Percentiles rank a stretch among this genome's conserved stretches.
Conservation (phyloP, 2,888 invertebrate genomes). For the Ophion ventricosus region DNA sequence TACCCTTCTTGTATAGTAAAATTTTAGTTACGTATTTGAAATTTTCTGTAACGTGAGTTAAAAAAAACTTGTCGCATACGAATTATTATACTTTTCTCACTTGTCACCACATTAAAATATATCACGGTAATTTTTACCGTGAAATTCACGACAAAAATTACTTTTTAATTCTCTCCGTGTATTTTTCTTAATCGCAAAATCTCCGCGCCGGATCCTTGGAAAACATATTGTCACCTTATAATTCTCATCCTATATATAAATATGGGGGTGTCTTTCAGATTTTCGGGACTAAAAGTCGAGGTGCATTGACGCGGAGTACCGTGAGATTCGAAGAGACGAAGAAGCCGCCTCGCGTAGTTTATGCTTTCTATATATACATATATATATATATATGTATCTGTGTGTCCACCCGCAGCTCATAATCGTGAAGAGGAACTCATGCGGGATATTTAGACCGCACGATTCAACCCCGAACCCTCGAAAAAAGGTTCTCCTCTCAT, state of each 20-base stretch:
- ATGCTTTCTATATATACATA: background rate
- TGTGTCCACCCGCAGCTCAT: constrained; percentile 63
- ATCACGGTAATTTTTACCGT: too few relatives aligned
- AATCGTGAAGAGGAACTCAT: constrained; percentile 60
- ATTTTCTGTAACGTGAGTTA: too few relatives aligned
- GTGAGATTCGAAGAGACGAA: constrained; percentile 54
- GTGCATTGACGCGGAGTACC: constrained; percentile 31
- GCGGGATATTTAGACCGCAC: constrained; percentile 67
- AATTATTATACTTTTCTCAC: too few relatives aligned
- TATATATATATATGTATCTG: background rate
- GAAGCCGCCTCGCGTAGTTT: too few relatives aligned
- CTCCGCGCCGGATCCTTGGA: too few relatives aligned
- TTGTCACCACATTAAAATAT: too few relatives aligned
- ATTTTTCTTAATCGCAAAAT: too few relatives aligned
- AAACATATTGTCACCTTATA: background rate
- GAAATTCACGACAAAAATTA: too few relatives aligned
- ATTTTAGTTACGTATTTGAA: too few relatives aligned
- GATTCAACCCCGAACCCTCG: constrained; percentile 60
- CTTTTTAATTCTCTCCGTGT: too few relatives aligned
- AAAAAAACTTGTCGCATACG: too few relatives aligned
- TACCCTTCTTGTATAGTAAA: too few relatives aligned
- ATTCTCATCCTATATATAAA: constrained; percentile 14
- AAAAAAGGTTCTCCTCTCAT: constrained; percentile 58
- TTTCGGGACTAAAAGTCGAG: constrained; percentile 54
- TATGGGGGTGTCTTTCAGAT: constrained; percentile 65